A percentile compares a stretch with the other conserved stretches of the same genome.
Evolutionary conservation across 1,140 invertebrate species (phyloP).

Genomic region (Heliconius hewitsoni): DNA sequence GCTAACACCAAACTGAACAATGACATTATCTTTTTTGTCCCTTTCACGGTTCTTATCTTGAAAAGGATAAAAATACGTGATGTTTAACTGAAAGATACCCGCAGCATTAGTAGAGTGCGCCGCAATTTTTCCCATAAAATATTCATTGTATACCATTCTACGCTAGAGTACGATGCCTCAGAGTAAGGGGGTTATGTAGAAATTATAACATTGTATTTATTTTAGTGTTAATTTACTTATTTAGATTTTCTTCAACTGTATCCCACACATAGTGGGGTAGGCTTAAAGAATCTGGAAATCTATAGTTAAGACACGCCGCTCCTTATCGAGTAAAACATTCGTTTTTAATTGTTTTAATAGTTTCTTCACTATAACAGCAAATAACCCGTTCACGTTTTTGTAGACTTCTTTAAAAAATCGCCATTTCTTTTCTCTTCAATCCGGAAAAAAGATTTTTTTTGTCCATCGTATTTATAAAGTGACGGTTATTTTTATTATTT

Average conservation of each 20-base stretch:
- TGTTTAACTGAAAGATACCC: constrained; percentile 34
- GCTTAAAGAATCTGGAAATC: too few relatives aligned
- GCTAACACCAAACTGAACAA: constrained; percentile 23
- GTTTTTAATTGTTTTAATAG: too few relatives aligned
- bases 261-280: too few relatives aligned
- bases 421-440: too few relatives aligned
- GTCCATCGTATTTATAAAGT: too few relatives aligned
- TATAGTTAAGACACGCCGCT: not conserved
- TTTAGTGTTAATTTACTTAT: not conserved
- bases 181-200: not conserved
- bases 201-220: not conserved
- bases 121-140: constrained; percentile 61
- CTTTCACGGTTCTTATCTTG: constrained; percentile 27
- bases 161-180: constrained; percentile 29
- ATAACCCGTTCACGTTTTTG: too few relatives aligned
- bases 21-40: constrained; percentile 31
- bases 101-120: constrained; percentile 38
- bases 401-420: too few relatives aligned
- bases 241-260: too few relatives aligned
- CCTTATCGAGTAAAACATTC: too few relatives aligned
- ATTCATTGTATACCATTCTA: constrained; percentile 45
- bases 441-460: too few relatives aligned
- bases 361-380: too few relatives aligned
- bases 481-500: too few relatives aligned
- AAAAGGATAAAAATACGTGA: constrained; percentile 41